A percentile compares a stretch with the other conserved stretches of the same genome.
Evolutionary conservation across 2,888 invertebrate genomes (phyloP).

Genomic region (Eristalis pertinax): DNA sequence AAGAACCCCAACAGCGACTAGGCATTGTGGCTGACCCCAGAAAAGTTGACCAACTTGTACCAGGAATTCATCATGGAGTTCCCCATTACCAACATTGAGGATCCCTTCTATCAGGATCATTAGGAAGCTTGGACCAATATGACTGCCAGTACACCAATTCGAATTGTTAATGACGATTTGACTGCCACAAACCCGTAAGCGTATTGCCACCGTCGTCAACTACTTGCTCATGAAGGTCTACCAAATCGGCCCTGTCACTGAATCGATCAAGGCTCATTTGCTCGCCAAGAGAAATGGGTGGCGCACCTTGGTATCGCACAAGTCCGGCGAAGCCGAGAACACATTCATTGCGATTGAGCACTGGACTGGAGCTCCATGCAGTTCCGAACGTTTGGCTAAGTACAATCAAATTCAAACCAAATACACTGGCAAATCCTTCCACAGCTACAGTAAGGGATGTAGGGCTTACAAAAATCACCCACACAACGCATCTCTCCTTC

Average conservation of each 20-base stretch:
- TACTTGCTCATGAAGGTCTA: slow-evolving; percentile 98
- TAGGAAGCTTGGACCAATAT: slow-evolving; percentile 96
- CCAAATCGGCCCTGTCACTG: slow-evolving; percentile 99
- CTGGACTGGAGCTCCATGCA: slow-evolving; percentile 99
- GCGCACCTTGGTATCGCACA: slow-evolving; percentile 99
- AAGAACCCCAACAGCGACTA: slow-evolving; percentile 96
- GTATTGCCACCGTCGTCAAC: slow-evolving; percentile 96
- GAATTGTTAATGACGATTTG: slow-evolving; percentile 97
- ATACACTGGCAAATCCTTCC: slow-evolving; percentile 97
- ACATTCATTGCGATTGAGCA: slow-evolving; percentile 99
- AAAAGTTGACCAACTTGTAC: slow-evolving; percentile 92
- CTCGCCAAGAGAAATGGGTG: slow-evolving; percentile 94
- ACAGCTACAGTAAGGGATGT: slow-evolving; percentile 85
- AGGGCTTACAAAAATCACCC: neutral
- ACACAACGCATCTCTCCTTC: slow-evolving; percentile 58
- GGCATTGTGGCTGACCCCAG: slow-evolving; percentile 89
- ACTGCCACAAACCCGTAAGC: slow-evolving; percentile 96
- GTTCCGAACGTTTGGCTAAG: slow-evolving; percentile 98
- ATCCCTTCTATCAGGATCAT: slow-evolving; percentile 99
- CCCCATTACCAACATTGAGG: slow-evolving; percentile 97
- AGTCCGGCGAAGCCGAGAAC: slow-evolving; percentile 99
- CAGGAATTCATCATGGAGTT: slow-evolving; percentile 94
- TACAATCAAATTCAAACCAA: slow-evolving; percentile 98
- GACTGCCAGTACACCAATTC: slow-evolving; percentile 89
- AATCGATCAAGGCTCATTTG: slow-evolving; percentile 96